Percentiles rank a stretch among this genome's conserved stretches.
phyloP scores from a whole-genome alignment of 2,797 vertebrate species.

The Schizothorax lantsangensis region DNA sequence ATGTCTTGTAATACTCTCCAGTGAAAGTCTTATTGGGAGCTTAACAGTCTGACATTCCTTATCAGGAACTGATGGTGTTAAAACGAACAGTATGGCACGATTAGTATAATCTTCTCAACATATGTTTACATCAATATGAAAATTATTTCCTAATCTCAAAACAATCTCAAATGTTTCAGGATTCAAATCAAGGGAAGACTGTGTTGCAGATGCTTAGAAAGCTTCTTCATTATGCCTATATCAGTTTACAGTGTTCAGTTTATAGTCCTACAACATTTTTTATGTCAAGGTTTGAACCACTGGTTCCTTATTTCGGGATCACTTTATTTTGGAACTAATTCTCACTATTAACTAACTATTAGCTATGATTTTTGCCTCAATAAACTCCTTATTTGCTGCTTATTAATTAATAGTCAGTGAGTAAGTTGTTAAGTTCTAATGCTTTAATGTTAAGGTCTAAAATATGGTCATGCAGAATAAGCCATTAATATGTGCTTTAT shows the following conservation, averaged over 20 bases:
- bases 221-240: background rate
- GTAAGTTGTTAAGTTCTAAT: background rate
- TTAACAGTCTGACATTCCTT: slow-evolving; percentile 29
- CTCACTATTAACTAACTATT: background rate
- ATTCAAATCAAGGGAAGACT: background rate
- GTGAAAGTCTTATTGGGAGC: slow-evolving; percentile 38
- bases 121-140: background rate
- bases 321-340: background rate
- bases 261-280: background rate
- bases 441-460: background rate
- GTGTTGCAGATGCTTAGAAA: background rate
- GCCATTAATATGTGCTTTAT: background rate
- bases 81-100: background rate
- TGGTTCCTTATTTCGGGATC: background rate
- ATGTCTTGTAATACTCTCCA: slow-evolving; percentile 46
- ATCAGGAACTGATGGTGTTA: slow-evolving; percentile 14
- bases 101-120: background rate
- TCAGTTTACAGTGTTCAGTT: background rate
- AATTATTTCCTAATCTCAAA: background rate
- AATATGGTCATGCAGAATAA: background rate
- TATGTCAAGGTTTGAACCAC: background rate
- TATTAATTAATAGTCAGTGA: background rate
- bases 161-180: background rate
- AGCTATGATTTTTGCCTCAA: background rate
- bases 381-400: background rate